Conservation (phyloP, 2,797 vertebrate genomes). For the Enteromius trimaculatus region DNA sequence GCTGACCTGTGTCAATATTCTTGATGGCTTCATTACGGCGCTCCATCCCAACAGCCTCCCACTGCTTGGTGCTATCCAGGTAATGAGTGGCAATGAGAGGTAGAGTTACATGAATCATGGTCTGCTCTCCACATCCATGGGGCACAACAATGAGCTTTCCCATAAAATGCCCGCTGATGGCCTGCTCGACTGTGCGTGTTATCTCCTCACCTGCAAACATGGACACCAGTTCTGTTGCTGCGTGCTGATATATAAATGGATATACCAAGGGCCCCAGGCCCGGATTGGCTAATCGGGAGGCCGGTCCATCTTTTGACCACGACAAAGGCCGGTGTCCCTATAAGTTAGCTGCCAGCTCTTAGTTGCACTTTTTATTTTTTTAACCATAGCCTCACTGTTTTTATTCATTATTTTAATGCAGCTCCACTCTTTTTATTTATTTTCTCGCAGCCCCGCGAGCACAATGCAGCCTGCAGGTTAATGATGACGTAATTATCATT, state of each 20-base stretch:
- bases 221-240: not conserved
- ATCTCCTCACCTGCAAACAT: slow-evolving; percentile 64
- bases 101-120: slow-evolving; percentile 83
- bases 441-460: no score
- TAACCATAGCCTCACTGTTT: no score
- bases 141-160: slow-evolving; percentile 82
- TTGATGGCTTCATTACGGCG: slow-evolving; percentile 72
- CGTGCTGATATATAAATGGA: not conserved
- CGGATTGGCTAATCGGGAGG: no score
- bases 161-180: slow-evolving; percentile 79
- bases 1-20: slow-evolving; percentile 80
- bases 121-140: slow-evolving; percentile 85
- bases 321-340: no score
- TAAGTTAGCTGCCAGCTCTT: no score
- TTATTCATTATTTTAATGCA: no score
- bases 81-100: slow-evolving; percentile 85
- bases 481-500: no score
- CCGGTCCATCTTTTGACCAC: no score
- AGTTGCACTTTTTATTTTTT: no score
- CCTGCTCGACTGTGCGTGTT: slow-evolving; percentile 76
- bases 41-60: slow-evolving; percentile 78
- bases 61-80: slow-evolving; percentile 84
- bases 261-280: not conserved
- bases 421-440: no score
- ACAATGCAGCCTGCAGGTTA: no score